A percentile compares a stretch with the other conserved stretches of the same genome.
These are phyloP conservation scores for Spilarctia lutea DNA, from an alignment of 2,888 invertebrate genomes.

Conservation along the genomic window DNA sequence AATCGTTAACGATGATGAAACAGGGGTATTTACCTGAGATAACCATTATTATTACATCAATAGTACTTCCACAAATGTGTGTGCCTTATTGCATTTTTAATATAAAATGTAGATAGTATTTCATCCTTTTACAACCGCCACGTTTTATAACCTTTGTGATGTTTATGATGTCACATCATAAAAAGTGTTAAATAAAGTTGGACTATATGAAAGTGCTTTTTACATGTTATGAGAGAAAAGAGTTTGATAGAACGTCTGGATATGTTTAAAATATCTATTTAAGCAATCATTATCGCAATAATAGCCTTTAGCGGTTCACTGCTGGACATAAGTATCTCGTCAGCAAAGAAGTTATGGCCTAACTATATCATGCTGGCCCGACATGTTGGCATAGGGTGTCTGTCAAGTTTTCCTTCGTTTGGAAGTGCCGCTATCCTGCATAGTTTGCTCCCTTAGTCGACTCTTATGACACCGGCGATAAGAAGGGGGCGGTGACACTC, in stretches of 20 bases:
- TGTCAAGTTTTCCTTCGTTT: too few species aligned
- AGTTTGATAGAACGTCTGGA: not conserved
- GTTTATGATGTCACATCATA: not conserved
- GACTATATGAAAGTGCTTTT: not conserved
- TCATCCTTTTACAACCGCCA: slow-evolving; percentile 1
- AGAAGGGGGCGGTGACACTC: too few species aligned
- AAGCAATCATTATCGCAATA: too few species aligned
- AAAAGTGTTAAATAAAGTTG: not conserved
- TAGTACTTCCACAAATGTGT: not conserved
- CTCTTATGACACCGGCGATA: too few species aligned
- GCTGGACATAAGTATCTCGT: too few species aligned
- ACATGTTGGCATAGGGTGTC: too few species aligned
- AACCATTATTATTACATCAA: slow-evolving; percentile 1
- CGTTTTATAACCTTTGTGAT: not conserved
- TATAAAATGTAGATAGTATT: not conserved
- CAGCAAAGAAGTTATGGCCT: too few species aligned
- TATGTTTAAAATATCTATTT: too few species aligned
- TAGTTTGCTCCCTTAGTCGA: too few species aligned
- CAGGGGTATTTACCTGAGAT: not conserved
- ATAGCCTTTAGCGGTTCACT: too few species aligned
- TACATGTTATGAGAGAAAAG: not conserved
- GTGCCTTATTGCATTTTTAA: slow-evolving; percentile 1
- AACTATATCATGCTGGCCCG: too few species aligned
- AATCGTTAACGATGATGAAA: not conserved
- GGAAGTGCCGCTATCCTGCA: too few species aligned